Evolutionary conservation across 2,797 vertebrate genomes (phyloP), one percentile per base, ranked within the genome.

Genomic region (Craterocephalus amniculus): DNA sequence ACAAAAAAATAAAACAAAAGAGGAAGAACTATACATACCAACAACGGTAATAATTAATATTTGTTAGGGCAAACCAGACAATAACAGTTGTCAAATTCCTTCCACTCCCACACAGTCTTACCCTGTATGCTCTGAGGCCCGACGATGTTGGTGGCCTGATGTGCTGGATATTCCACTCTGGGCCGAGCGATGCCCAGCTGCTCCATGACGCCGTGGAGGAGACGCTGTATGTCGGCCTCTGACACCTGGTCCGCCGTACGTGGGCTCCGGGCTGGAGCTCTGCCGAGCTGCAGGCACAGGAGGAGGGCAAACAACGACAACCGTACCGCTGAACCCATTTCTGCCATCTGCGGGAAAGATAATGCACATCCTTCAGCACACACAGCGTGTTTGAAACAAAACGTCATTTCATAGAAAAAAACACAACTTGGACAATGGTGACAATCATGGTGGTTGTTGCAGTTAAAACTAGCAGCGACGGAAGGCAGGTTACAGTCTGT

Each of bases 91-190:
- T 18, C 20, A 48, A 48, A 22, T 52, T 14, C n/a, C 22, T 20
- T 49, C 9, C 26, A 29, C 0, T 2, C 49, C 38, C n/a, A 10
- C 79, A 14, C 4, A 5, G 32, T n/a, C 51, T 32, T 51, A 91
- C 97, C 98, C 95, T 99, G 97, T 16, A 99, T 99, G 84, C 94
- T 98, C 85, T 99, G 97, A 4, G 97, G 98, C 16, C 98, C 98
- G 26, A 97, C 96, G 0, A 99, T 94, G 83, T 99, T 99, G 35
- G 96, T 96, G 70, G 97, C 97, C 87, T 99, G 97, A 58, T 99
- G 97, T 0, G 97, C 98, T 0, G 97, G 96, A 60, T 98, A 99
- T 87, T 99, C 98, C 40, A 99, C 97, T 36, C 97, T 90, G 1
- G 97, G 97, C 51, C 96, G 94, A 66, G 97, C 97, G 78, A 99